Evolutionary conservation across 2,797 vertebrate species (phyloP), one percentile per base, ranked within the genome.

Genomic region (Gymnodraco acuticeps): DNA sequence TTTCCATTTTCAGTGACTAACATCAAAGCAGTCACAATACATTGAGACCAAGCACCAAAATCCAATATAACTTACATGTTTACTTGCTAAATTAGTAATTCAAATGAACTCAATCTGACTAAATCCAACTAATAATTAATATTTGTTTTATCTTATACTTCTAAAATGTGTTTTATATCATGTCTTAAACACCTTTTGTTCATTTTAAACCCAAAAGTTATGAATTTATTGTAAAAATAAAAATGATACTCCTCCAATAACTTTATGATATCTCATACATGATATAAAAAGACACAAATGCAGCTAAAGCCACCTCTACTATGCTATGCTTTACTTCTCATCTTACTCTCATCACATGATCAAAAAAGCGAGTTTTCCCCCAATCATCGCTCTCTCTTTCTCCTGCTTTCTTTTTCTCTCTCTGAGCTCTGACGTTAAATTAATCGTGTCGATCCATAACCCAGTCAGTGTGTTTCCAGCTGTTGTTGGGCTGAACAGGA

Each of bases 391-490:
- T 33, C n/a, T 15, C 10, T 19, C 33, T 47, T 33, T 33, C 33
- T 33, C 33, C 33, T 33, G 33, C 10, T 10, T 55, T 3, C 5
- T 16, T 9, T 69, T 17, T 27, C 69, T n/a, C 48, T 58, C 47
- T 27, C 33, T 42, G 48, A 56, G 45, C 59, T 47, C 10, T 59
- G n/a, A 15, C 46, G 0, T 31, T 58, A 42, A 75, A 42, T 63
- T 77, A 65, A 70, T 56, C 0, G 2, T 27, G 65, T 71, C 10
- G 20, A 67, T 78, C 75, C 46, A 64, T 68, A 74, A 72, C 11
- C 0, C 2, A 75, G 59, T 63, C 0, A 0, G 27, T 60, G 54
- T 15, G 19, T 50, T 80, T 72, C 66, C 73, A 69, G 77, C 47
- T 54, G 80, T 0, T 69, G 58, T 63, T 31, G 0, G 51, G 47